Evolutionary conservation across 1,140 invertebrate species (phyloP).

Genomic region (Bombus superbus): DNA sequence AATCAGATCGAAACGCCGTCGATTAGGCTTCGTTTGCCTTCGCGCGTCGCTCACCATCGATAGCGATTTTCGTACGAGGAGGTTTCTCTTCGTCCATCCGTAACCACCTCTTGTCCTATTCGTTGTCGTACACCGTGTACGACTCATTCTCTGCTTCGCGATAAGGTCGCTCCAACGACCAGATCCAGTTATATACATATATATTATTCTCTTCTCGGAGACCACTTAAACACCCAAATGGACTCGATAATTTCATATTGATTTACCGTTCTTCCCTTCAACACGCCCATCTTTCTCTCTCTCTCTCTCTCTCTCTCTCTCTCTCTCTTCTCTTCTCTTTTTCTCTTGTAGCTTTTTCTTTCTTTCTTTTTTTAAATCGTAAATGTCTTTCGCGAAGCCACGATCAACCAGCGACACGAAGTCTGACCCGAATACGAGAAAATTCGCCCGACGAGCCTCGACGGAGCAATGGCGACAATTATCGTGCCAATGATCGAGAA

Average conservation of each 20-base stretch:
- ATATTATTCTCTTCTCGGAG: constrained; percentile 4
- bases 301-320: not conserved
- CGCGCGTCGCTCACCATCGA: not conserved
- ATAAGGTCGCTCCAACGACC: constrained; percentile 34
- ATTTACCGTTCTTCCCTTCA: constrained; percentile 50
- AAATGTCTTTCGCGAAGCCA: not conserved
- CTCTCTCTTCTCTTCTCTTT: no score
- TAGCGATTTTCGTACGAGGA: not conserved
- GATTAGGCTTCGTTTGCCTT: not conserved
- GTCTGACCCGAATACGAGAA: constrained; percentile 17
- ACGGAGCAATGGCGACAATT: constrained; percentile 23
- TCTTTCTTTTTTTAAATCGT: not conserved
- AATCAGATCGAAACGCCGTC: no score
- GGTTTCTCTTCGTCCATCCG: not conserved
- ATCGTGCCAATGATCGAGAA: constrained; percentile 45
- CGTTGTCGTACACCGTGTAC: not conserved
- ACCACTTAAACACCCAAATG: constrained; percentile 65
- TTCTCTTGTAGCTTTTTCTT: not conserved
- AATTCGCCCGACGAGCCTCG: constrained; percentile 12
- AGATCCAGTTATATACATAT: constrained; percentile 46
- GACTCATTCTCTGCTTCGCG: constrained; percentile 58
- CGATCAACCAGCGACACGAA: not conserved
- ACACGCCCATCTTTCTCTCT: constrained; percentile 3
- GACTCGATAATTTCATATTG: constrained; percentile 69
- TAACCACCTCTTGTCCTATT: no score